phyloP scores from a whole-genome alignment of 2,797 vertebrate genomes.

The Cirrhinus mrigala region DNA sequence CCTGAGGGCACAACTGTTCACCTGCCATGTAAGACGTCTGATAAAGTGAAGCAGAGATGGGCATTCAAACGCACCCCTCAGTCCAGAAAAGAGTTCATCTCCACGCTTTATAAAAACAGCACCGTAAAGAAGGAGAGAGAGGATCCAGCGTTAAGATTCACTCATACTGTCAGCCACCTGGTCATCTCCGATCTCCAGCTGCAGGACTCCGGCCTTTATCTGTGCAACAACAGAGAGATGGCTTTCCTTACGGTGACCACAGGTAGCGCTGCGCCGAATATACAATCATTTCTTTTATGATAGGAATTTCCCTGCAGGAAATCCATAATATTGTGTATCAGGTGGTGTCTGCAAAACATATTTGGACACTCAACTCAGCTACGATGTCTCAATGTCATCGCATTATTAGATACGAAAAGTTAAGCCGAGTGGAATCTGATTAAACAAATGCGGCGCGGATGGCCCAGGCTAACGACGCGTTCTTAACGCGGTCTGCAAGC shows the following conservation, averaged over 20 bases:
- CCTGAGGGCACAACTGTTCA: constrained; percentile 68
- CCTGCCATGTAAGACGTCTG: constrained; percentile 65
- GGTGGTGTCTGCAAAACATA: too few relatives aligned
- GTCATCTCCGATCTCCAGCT: constrained; percentile 67
- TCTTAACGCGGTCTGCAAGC: too few relatives aligned
- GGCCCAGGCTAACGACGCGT: neutral
- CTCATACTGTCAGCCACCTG: constrained; percentile 58
- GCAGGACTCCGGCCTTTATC: constrained; percentile 67
- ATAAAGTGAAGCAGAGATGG: constrained; percentile 66
- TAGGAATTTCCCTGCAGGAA: neutral
- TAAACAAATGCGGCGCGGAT: neutral
- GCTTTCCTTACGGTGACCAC: constrained; percentile 57
- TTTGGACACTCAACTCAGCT: neutral
- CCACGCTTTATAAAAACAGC: constrained; percentile 68
- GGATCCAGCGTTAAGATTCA: constrained; percentile 54
- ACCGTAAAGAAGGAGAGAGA: constrained; percentile 59
- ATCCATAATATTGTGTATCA: neutral
- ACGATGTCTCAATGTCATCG: neutral
- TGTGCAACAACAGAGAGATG: constrained; percentile 62
- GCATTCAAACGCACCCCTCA: constrained; percentile 16
- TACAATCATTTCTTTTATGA: neutral
- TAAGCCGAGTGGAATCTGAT: neutral
- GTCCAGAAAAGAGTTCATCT: constrained; percentile 54
- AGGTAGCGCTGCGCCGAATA: constrained; percentile 47
- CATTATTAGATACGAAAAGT: neutral